Base-by-base conservation (phyloP, 1,140 invertebrate species). In the Pseudobourletiella spinata region DNA sequence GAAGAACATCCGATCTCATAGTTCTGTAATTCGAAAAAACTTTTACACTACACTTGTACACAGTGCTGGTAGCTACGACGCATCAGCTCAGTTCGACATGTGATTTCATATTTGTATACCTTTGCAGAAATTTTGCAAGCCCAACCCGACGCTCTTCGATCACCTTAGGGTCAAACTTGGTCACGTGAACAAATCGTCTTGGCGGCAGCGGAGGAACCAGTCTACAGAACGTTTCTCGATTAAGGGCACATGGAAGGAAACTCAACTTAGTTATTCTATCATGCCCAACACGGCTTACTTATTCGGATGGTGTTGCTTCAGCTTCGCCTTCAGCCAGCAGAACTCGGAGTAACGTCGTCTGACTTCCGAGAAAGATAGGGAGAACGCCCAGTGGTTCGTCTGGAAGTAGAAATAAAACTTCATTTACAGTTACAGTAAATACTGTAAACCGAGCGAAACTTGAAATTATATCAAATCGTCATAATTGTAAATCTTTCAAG, bases 121-220 rank as follows among this genome's bases (percentile, higher is more conserved):
- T 64, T 58, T 69, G 68, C 4, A 69, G 46, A 50, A 69, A 69
- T 30, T 66, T 66, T 15, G 43, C 65, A 11, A 69, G 57, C 14
- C 68, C 68, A 1, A 20, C 15, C 20, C 68, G 28, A 6, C 68
- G 48, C 15, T 59, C 50, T 35, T 66, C 58, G 46, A 69, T 69
- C n/a, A 69, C 48, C 25, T 65, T 62, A 22, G 57, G 57, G 43
- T 66, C 62, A 32, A 66, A 69, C 32, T 66, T 69, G 3, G 64
- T 66, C 39, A 61, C 48, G 26, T 69, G 62, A 28, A 66, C 39
- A 28, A 46, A 66, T 3, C 52, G 42, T 29, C 63, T 61, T 16
- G 62, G 32, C 15, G 68, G 68, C 32, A 69, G 48, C n/a, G 68
- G 68, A n/a, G 68, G 68, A 39, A 66, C 68, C 18, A 62, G 26